Evolutionary conservation across 2,797 vertebrate species (phyloP), one percentile per base, ranked within the genome.

Genomic region (Lophotriccus pileatus): DNA sequence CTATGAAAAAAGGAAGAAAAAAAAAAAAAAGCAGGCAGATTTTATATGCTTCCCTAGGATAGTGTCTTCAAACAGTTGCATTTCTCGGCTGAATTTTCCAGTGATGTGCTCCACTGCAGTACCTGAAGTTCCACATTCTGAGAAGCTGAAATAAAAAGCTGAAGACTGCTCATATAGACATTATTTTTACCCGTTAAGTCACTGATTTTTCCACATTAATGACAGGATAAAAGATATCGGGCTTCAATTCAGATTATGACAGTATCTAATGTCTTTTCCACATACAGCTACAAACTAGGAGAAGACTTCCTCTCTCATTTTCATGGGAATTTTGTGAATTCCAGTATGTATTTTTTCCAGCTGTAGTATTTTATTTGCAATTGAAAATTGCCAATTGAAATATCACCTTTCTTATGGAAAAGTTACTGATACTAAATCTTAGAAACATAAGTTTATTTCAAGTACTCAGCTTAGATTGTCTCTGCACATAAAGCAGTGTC

Each of bases 201-300:
- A 98, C 87, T 96, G n/a, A 73, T 94, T 97, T 98, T 98, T 98
- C 98, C 97, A 97, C 96, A 98, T 98, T 98, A 97, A 96, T 97
- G 96, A 94, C 87, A 95, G 96, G 80, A 96, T 96, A 97, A 97
- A 90, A 98, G 98, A 95, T 97, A 98, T 97, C 95, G n/a, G 97
- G 94, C 97, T 97, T 97, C 97, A 93, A 82, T 96, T 98, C 97
- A 98, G 94, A 96, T 97, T 97, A 97, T 97, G 97, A 97, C 96
- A 94, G 53, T 96, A 89, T 92, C 94, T 98, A 98, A 98, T 98
- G 97, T 95, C 73, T 98, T 98, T 98, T 98, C 97, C 98, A 98
- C 88, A 95, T 97, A 96, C 86, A 64, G 56, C 90, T 92, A 97
- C 63, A 94, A 96, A 80, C 70, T 91, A 95, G 87, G 70, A 97